A percentile compares a stretch with the other conserved stretches of the same genome.
Conservation (phyloP, 2,113 vertebrate species). For the Chauna torquata region DNA sequence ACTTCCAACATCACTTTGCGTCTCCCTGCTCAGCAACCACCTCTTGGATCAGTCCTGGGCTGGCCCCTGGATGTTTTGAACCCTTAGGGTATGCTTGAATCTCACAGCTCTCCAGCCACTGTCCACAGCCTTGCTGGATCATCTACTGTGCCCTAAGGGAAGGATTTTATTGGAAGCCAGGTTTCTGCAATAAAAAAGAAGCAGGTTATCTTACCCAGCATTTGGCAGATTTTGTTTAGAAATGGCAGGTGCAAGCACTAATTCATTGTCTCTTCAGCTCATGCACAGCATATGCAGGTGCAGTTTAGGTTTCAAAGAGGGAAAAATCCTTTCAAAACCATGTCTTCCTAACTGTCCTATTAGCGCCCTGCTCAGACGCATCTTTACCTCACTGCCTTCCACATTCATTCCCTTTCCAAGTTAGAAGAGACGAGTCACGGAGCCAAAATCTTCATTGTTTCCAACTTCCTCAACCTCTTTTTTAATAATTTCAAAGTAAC, state of each 20-base stretch:
- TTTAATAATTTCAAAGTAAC: neutral
- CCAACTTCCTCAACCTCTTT: neutral
- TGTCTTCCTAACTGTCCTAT: neutral
- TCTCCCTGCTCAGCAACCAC: neutral
- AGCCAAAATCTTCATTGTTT: neutral
- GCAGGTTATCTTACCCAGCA: neutral
- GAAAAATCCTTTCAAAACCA: neutral
- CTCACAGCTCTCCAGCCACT: neutral
- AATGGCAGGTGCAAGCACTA: neutral
- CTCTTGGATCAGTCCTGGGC: neutral
- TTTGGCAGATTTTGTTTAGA: neutral
- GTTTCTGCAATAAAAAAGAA: neutral
- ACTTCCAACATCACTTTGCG: accelerated
- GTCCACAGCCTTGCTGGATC: neutral
- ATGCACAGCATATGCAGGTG: neutral
- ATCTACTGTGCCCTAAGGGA: neutral
- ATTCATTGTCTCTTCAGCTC: neutral
- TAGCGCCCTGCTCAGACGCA: neutral
- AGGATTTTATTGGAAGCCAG: neutral
- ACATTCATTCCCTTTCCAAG: neutral
- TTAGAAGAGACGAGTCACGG: neutral
- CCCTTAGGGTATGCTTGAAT: neutral
- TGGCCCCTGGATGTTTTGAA: neutral
- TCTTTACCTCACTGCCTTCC: neutral
- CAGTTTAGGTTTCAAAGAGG: neutral